Evolutionary conservation across 2,888 invertebrate genomes (phyloP).

Genomic region (Celastrina argiolus): DNA sequence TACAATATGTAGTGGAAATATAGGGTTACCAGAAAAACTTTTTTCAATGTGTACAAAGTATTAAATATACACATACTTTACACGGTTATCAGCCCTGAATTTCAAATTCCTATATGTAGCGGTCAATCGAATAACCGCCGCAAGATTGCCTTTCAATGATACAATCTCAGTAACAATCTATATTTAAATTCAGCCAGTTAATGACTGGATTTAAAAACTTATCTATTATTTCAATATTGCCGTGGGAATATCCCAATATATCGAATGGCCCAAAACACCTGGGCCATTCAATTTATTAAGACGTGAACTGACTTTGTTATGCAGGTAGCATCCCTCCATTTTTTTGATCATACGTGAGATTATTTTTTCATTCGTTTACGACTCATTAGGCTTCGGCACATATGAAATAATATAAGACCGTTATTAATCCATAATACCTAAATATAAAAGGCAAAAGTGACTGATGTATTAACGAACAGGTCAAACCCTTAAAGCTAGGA

Average conservation of each 20-base stretch:
- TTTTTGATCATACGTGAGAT: slow-evolving; percentile 49
- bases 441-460: too few species aligned
- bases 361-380: neutral
- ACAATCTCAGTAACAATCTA: neutral
- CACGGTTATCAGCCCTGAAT: neutral
- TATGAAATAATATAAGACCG: neutral
- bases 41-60: too few species aligned
- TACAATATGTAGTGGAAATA: neutral
- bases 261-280: too few species aligned
- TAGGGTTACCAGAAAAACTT: neutral
- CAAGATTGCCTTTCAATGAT: neutral
- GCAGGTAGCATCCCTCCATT: slow-evolving; percentile 21
- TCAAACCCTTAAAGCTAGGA: too few species aligned
- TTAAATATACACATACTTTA: too few species aligned
- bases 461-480: too few species aligned
- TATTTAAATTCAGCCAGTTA: neutral
- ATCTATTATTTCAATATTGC: slow-evolving; percentile 22
- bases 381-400: neutral
- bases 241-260: slow-evolving; percentile 53
- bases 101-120: neutral
- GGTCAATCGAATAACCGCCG: slow-evolving; percentile 24
- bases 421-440: too few species aligned
- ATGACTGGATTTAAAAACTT: too few species aligned
- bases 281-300: neutral
- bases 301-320: slow-evolving; percentile 3